Percentiles rank a stretch among this genome's conserved stretches.
Conservation (phyloP, 2,113 vertebrate species). For the Poeciliopsis turrubarensis region DNA sequence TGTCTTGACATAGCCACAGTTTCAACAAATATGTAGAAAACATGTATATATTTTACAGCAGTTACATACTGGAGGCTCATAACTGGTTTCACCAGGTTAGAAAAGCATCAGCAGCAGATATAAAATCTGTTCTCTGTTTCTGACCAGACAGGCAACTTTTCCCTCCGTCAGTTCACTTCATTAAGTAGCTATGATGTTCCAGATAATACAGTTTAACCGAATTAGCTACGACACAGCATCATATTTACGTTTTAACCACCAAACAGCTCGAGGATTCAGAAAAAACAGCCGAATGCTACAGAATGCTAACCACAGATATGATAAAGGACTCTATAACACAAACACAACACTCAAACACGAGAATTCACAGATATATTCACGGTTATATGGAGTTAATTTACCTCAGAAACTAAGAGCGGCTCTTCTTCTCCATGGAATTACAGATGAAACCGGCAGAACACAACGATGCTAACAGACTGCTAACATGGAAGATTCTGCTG, state of each 20-base stretch:
- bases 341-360: not conserved
- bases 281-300: not conserved
- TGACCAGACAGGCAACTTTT: not conserved
- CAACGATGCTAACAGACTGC: constrained; percentile 21
- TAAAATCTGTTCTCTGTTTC: not conserved
- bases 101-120: not conserved
- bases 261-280: not conserved
- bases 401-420: constrained; percentile 9
- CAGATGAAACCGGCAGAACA: not conserved
- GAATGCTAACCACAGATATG: constrained; percentile 34
- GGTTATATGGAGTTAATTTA: not conserved
- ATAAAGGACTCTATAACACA: not conserved
- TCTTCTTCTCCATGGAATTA: constrained; percentile 13
- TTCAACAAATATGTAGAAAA: too few relatives aligned
- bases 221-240: not conserved
- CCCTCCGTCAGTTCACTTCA: not conserved
- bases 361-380: not conserved
- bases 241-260: not conserved
- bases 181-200: too few relatives aligned
- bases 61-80: too few relatives aligned
- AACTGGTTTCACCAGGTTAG: not conserved
- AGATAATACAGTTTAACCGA: not conserved
- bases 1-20: too few relatives aligned
- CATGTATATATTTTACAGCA: too few relatives aligned
- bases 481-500: constrained; percentile 22